Conservation (phyloP, 2,113 vertebrate species). For the Myxocyprinus asiaticus region DNA sequence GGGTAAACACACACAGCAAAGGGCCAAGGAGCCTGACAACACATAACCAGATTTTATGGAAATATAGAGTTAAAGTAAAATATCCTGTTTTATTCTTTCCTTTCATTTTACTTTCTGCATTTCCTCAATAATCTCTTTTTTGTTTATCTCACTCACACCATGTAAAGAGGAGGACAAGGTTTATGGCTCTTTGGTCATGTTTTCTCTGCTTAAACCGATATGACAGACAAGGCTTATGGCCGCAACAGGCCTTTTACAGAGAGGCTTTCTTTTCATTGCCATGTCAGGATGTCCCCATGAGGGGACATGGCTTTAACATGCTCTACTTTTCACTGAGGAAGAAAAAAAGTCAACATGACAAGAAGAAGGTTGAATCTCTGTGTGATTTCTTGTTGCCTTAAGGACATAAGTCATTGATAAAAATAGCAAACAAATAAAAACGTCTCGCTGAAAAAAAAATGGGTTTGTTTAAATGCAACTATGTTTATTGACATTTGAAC, state of each 20-base stretch:
- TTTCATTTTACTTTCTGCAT: neutral
- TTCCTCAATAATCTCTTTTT: neutral
- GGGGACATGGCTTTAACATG: constrained; percentile 13
- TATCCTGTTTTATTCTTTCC: neutral
- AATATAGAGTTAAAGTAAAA: neutral
- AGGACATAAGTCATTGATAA: neutral
- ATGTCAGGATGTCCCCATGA: neutral
- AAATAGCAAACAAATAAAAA: too few relatives aligned
- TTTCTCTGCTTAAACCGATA: constrained; percentile 24
- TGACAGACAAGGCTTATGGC: constrained; percentile 10
- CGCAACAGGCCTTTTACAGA: constrained; percentile 18
- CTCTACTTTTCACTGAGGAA: constrained; percentile 13
- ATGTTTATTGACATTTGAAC: too few relatives aligned
- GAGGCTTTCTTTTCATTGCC: constrained; percentile 5
- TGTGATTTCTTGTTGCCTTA: neutral
- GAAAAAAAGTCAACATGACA: neutral
- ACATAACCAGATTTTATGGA: constrained; percentile 24
- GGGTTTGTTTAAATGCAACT: too few relatives aligned
- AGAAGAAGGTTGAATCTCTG: neutral
- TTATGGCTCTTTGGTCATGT: neutral
- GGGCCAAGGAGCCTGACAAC: neutral
- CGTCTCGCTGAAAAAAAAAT: too few relatives aligned
- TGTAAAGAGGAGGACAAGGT: neutral
- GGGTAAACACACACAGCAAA: neutral
- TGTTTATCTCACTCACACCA: constrained; percentile 1